A percentile compares a stretch with the other conserved stretches of the same genome.
These are phyloP conservation scores for Acrocephalus kingi DNA, from an alignment of 2,113 vertebrate species.

Conservation along the genomic window DNA sequence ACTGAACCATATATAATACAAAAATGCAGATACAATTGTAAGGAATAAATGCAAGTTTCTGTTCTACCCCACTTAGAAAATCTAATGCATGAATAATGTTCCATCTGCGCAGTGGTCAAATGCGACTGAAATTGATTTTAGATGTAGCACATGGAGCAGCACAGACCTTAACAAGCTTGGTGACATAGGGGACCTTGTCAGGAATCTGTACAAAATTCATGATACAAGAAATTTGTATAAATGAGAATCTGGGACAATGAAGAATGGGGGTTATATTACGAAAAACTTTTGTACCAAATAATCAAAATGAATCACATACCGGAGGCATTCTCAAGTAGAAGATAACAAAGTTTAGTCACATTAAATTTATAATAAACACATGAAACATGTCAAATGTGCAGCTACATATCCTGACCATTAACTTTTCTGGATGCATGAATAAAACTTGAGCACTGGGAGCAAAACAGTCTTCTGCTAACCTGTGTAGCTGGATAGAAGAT, in stretches of 20 bases:
- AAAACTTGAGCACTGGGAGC: not conserved
- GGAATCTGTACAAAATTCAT: conserved; percentile 69
- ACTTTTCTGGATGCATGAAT: conserved; percentile 11
- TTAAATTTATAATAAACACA: conserved; percentile 54
- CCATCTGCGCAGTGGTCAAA: conserved; percentile 59
- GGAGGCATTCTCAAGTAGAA: not conserved
- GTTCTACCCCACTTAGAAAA: conserved; percentile 49
- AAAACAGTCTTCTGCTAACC: not conserved
- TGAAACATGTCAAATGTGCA: conserved; percentile 28
- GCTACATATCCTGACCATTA: conserved; percentile 35
- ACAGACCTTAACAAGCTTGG: conserved; percentile 50
- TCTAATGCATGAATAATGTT: conserved; percentile 71
- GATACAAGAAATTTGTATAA: conserved; percentile 66
- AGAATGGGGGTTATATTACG: not conserved
- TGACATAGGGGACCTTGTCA: conserved; percentile 65
- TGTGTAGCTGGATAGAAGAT: not conserved
- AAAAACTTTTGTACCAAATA: conserved; percentile 32
- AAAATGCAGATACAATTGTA: conserved; percentile 65
- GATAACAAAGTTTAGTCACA: conserved; percentile 53
- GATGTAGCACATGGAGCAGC: conserved; percentile 46
- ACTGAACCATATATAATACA: conserved; percentile 59
- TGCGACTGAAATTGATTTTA: conserved; percentile 70
- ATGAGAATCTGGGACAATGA: conserved; percentile 47
- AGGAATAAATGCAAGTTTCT: conserved; percentile 58
- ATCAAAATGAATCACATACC: conserved; percentile 24